Evolutionary conservation across 2,888 invertebrate species (phyloP).

Genomic region (Endotricha flammealis): DNA sequence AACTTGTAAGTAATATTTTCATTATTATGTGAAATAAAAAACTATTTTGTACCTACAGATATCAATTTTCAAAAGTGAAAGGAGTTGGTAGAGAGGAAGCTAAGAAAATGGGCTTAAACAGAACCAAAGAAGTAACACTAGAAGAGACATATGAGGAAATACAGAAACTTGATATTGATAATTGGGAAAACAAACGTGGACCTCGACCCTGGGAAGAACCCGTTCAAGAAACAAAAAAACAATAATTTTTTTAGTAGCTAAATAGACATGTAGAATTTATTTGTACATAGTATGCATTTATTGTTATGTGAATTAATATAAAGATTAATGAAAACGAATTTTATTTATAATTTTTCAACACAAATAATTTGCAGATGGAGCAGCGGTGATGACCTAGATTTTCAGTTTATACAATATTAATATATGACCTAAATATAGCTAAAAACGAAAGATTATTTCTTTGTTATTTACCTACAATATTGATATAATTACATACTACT

Average conservation of each 20-base stretch:
- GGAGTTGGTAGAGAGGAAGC: conserved; percentile 81
- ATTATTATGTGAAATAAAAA: no score
- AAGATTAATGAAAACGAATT: no score
- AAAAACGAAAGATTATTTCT: no score
- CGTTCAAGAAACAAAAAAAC: conserved; percentile 12
- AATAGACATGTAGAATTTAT: background rate
- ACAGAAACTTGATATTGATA: conserved; percentile 84
- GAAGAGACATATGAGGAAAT: conserved; percentile 87
- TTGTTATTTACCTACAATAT: no score
- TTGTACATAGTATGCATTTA: background rate
- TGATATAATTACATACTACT: no score
- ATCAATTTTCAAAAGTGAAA: conserved; percentile 78
- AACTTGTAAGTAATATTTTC: no score
- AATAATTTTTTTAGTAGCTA: background rate
- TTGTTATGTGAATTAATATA: no score
- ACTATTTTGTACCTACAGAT: conserved; percentile 49
- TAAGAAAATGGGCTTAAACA: conserved; percentile 83
- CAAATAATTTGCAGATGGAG: no score
- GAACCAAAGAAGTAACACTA: conserved; percentile 82
- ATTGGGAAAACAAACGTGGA: conserved; percentile 91
- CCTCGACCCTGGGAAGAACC: conserved; percentile 89
- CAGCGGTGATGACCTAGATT: no score
- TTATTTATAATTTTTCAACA: no score
- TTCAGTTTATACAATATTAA: no score
- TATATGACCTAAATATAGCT: no score